Percentiles rank a stretch among this genome's conserved stretches.
These are phyloP conservation scores for Drosophila parvula DNA, from an alignment of 1,140 invertebrate species.

Conservation along the genomic window DNA sequence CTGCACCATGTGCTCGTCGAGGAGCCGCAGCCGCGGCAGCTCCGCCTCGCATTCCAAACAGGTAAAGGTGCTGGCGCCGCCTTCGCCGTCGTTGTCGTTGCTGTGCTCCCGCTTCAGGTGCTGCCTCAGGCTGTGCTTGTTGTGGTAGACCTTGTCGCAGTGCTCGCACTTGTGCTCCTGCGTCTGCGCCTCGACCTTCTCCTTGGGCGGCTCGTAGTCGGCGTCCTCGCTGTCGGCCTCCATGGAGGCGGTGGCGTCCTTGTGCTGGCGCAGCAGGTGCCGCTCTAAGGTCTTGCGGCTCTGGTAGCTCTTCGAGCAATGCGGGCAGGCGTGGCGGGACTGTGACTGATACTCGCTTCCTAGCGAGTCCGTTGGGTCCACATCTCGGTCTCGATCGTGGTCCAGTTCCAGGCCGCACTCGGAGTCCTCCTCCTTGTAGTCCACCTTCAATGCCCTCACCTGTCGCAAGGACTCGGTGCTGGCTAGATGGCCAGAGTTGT, in stretches of 20 bases:
- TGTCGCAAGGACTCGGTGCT: slow-evolving; percentile 34
- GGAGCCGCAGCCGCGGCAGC: slow-evolving; percentile 57
- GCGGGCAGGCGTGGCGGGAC: slow-evolving; percentile 27
- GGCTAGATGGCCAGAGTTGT: slow-evolving; percentile 1
- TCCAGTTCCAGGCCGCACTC: slow-evolving; percentile 24
- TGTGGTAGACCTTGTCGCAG: slow-evolving; percentile 62
- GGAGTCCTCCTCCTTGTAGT: slow-evolving; percentile 64
- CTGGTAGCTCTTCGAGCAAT: slow-evolving; percentile 59
- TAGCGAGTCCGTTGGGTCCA: slow-evolving; percentile 5
- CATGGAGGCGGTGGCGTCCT: slow-evolving; percentile 1
- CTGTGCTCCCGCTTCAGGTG: slow-evolving; percentile 67
- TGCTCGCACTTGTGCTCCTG: slow-evolving; percentile 62
- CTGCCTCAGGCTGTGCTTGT: slow-evolving; percentile 56
- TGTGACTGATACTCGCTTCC: background rate
- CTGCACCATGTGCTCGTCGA: slow-evolving; percentile 63
- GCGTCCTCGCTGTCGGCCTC: slow-evolving; percentile 38
- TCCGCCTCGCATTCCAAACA: slow-evolving; percentile 61
- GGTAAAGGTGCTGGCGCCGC: slow-evolving; percentile 24
- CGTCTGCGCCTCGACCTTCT: background rate
- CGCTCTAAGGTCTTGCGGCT: slow-evolving; percentile 57
- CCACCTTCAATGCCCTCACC: slow-evolving; percentile 45
- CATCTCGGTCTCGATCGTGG: slow-evolving; percentile 15
- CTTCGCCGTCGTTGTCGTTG: background rate
- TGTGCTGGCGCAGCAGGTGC: slow-evolving; percentile 60
- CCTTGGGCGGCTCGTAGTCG: slow-evolving; percentile 42